These are phyloP conservation scores for Bolinopsis microptera DNA, from an alignment of 37 sponge, comb jelly and placozoan species.

Conservation along the genomic window DNA sequence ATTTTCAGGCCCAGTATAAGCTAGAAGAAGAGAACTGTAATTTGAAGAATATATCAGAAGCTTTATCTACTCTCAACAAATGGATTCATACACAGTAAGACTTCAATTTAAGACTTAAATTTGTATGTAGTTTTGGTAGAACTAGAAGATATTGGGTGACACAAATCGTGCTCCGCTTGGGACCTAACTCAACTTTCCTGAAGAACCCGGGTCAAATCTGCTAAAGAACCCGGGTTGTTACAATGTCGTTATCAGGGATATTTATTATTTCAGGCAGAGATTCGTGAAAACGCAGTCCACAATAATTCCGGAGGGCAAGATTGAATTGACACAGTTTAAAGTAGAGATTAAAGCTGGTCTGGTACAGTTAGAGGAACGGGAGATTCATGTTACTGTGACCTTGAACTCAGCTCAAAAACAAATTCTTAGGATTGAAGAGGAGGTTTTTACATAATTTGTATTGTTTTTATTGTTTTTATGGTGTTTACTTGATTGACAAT, in stretches of 20 bases:
- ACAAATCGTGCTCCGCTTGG: no score
- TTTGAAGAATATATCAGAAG: background rate
- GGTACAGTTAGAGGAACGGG: conserved; percentile 17
- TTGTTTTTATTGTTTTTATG: no score
- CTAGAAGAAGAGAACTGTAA: conserved; percentile 28
- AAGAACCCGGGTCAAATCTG: no score
- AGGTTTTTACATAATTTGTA: background rate
- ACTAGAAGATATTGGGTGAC: no score
- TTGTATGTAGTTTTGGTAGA: no score
- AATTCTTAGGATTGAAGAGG: background rate
- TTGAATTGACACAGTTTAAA: background rate
- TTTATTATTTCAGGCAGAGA: background rate
- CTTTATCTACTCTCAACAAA: conserved; percentile 28
- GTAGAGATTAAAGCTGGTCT: background rate
- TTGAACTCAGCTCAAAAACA: conserved; percentile 22
- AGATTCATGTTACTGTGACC: conserved; percentile 32
- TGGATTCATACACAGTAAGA: conserved; percentile 52
- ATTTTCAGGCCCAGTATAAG: background rate
- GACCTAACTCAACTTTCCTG: no score
- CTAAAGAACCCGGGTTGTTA: no score
- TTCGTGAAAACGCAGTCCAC: background rate
- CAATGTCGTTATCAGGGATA: no score
- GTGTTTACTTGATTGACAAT: no score
- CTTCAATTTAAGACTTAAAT: no score
- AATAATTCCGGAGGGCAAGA: conserved; percentile 6